Evolutionary conservation across 2,113 vertebrate genomes (phyloP), one percentile per base, ranked within the genome.

Genomic region (Macquaria ambigua): DNA sequence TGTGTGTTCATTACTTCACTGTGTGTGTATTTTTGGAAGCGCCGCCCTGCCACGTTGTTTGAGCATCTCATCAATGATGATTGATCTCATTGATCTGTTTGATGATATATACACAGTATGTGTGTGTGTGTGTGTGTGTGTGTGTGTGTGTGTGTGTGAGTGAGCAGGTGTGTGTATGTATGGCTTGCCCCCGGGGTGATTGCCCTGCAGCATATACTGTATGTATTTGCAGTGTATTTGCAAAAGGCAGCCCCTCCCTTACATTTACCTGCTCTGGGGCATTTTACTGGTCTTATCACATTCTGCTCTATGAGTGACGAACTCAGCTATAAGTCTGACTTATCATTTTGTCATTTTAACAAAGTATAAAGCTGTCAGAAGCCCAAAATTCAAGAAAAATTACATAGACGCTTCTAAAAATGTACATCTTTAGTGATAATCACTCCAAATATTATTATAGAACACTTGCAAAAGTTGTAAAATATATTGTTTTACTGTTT

Each of bases 1-100:
- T 94, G 92, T 95, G 82, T 88, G 66, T 63, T 75, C 78, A 64
- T 75, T 62, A 67, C 66, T 71, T 77, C 80, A 86, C 64, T n/a
- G 76, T 84, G 71, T 89, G 64, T 87, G 89, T 89, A 53, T 84
- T 87, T 88, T 61, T 92, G 75, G 82, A 78, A 81, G 59, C 79
- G 80, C 77, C 83, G 5, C 89, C 53, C 58, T 67, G 61, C 79
- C 9, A 52, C 61, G 46, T 76, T 93, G 77, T 92, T 90, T 85
- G 71, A 93, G 31, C 55, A 25, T 83, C 72, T 82, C 55, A 73
- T 84, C 67, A 46, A 28, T 58, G 20, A 52, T 25, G 79, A 62
- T 61, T 53, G 62, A 77, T 21, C 23, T 56, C 34, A 56, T 77
- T 6, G 2, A 56, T 77, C 63, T 88, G 76, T 86, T 84, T 43